These are phyloP conservation scores for Grammomys dolichurus DNA, from an alignment of 2,113 vertebrate genomes.

Conservation along the genomic window DNA sequence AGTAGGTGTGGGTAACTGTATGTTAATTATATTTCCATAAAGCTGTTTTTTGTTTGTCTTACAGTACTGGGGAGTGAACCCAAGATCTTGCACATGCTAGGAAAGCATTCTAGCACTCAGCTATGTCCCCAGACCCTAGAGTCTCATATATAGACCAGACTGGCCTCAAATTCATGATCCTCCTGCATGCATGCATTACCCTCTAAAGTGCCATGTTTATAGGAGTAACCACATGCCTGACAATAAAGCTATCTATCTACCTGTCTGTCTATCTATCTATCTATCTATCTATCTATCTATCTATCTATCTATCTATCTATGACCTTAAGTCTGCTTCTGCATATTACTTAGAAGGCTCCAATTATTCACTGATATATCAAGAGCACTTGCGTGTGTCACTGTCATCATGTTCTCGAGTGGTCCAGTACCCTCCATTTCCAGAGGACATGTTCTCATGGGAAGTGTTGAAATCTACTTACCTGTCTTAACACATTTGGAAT, in stretches of 20 bases:
- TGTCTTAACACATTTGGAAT: background rate
- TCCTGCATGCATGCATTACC: too few species aligned
- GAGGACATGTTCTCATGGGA: background rate
- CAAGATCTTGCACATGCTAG: background rate
- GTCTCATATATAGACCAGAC: background rate
- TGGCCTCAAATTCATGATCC: background rate
- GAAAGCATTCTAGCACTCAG: background rate
- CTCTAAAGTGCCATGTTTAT: background rate
- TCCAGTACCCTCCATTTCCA: background rate
- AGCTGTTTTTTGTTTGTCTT: background rate
- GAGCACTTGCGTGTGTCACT: background rate
- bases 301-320: too few species aligned
- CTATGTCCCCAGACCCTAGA: too few species aligned
- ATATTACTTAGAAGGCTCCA: background rate
- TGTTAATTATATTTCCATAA: background rate
- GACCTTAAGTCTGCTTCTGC: background rate
- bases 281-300: too few species aligned
- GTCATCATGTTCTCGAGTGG: background rate
- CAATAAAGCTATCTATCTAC: background rate
- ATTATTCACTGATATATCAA: background rate
- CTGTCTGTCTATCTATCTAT: too few species aligned
- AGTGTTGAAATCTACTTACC: background rate
- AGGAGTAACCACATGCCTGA: too few species aligned
- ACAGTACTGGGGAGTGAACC: background rate
- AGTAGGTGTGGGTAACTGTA: background rate